Evolutionary conservation across 2,113 vertebrate genomes (phyloP), one percentile per base, ranked within the genome.

Genomic region (Oenanthe oenanthe): DNA sequence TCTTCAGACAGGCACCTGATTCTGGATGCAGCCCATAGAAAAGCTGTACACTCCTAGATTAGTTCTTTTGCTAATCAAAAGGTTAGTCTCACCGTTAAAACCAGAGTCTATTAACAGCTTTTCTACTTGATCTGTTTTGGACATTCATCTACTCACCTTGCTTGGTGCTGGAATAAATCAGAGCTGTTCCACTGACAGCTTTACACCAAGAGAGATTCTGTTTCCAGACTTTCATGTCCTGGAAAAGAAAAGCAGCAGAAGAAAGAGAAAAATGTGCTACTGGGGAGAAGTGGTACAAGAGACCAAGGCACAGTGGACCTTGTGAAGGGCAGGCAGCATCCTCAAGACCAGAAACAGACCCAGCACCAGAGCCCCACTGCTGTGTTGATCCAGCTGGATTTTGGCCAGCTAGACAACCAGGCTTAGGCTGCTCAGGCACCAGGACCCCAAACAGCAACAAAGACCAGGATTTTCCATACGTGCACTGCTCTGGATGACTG

Each of bases 141-240:
- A 91, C 65, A 36, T 53, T 58, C 81, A 61, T 77, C 60, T 71
- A 47, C 31, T 43, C 0, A 51, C 56, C 40, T 63, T n/a, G 8
- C 91, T 92, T 26, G 25, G 34, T 1, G 3, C 91, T 89, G 92
- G 25, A 76, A 95, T 84, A 89, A 94, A 95, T 95, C 88, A 96
- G 65, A 63, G 79, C 76, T 12, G 13, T 74, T 95, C 56, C 75
- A 36, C 65, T 72, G 86, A 72, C 85, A 94, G 79, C 63, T 94
- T 92, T 84, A 73, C 66, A 74, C 36, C 51, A 84, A 54, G 31
- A 94, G 76, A 71, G 50, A 66, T 67, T 88, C 75, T 70, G n/a
- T 74, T 88, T 89, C 31, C 80, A 86, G 72, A 51, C 19, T 81
- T 86, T 57, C 1, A 0, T 32, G 24, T 61, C 65, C 53, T 56